Conservation (phyloP, 2,888 invertebrate genomes). For the Homarus gammarus region DNA sequence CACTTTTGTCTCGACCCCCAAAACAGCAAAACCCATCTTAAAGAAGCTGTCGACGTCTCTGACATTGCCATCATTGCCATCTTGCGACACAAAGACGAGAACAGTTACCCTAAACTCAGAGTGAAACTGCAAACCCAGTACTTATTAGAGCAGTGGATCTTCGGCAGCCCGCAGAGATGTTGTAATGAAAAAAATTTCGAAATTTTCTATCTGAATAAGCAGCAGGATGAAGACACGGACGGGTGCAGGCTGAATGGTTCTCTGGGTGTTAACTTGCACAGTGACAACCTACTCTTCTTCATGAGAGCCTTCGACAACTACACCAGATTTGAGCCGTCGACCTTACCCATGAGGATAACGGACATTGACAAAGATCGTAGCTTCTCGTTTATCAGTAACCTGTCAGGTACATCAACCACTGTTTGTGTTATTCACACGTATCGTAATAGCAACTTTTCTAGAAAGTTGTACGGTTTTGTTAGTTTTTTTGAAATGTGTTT, state of each 20-base stretch:
- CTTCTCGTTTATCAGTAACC: no score
- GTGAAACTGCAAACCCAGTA: no score
- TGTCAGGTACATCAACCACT: no score
- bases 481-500: no score
- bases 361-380: no score
- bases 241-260: neutral
- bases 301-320: neutral
- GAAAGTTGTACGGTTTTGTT: no score
- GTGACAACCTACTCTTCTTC: neutral
- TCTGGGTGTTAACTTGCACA: neutral
- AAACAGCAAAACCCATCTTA: neutral
- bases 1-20: neutral
- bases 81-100: neutral
- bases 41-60: neutral
- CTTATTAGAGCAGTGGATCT: neutral
- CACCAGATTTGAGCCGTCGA: neutral
- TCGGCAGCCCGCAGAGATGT: neutral
- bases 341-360: no score
- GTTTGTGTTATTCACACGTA: no score
- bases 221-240: neutral
- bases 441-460: no score
- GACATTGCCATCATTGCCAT: neutral
- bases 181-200: neutral
- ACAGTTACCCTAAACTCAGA: neutral
- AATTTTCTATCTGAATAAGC: neutral